Conservation (phyloP, 2,797 vertebrate species). For the Syngnathus rostellatus region DNA sequence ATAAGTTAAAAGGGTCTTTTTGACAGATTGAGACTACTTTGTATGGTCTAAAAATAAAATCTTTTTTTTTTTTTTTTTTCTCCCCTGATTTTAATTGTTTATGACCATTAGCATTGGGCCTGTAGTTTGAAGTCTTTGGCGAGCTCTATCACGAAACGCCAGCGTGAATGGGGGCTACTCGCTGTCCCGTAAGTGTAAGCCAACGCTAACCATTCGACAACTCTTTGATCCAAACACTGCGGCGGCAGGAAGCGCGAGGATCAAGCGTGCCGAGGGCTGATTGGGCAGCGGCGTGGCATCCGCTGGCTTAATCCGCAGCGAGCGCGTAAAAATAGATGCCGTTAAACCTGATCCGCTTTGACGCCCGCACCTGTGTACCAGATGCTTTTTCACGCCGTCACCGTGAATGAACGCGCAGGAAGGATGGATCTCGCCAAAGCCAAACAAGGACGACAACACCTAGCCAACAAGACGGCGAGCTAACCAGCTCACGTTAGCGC, state of each 20-base stretch:
- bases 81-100: too few species aligned
- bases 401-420: conserved; percentile 12
- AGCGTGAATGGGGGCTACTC: neutral
- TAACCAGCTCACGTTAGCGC: too few species aligned
- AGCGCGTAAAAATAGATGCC: conserved; percentile 62
- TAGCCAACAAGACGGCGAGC: neutral
- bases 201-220: conserved; percentile 1
- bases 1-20: conserved; percentile 14
- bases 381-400: conserved; percentile 43
- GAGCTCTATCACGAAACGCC: neutral
- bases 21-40: conserved; percentile 52
- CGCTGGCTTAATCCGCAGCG: conserved; percentile 53
- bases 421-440: conserved; percentile 5
- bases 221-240: conserved; percentile 9
- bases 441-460: neutral
- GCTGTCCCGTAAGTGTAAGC: neutral
- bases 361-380: conserved; percentile 51
- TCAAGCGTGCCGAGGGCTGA: conserved; percentile 31
- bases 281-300: conserved; percentile 36
- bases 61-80: too few species aligned
- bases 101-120: too few species aligned
- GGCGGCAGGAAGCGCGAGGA: conserved; percentile 4
- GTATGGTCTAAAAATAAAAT: neutral
- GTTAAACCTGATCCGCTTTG: conserved; percentile 67
- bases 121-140: neutral